phyloP scores from a whole-genome alignment of 2,113 vertebrate species.

The Nycticebus coucang region DNA sequence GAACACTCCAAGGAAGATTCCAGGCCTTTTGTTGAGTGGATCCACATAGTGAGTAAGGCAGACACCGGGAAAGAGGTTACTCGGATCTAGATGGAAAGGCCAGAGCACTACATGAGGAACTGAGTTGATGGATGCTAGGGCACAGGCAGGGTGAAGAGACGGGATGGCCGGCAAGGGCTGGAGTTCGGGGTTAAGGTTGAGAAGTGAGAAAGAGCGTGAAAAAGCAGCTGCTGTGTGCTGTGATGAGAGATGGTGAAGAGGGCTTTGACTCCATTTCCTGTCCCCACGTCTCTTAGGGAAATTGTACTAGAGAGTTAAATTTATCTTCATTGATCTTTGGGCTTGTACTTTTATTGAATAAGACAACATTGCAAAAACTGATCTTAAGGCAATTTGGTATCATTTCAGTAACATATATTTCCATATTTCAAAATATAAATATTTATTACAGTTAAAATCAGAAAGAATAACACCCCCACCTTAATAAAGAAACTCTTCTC shows the following conservation, averaged over 20 bases:
- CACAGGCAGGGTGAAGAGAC: neutral
- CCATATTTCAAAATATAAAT: neutral
- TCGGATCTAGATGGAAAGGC: neutral
- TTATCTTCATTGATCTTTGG: neutral
- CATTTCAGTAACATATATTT: neutral
- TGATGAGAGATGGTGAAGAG: neutral
- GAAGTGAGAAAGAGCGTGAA: neutral
- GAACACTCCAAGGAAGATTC: constrained; percentile 8
- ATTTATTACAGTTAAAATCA: neutral
- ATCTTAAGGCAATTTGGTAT: neutral
- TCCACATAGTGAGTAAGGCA: neutral
- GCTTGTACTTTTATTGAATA: neutral
- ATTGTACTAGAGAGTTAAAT: neutral
- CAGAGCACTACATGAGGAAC: neutral
- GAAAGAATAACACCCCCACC: neutral
- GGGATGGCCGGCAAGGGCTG: neutral
- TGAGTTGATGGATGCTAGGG: neutral
- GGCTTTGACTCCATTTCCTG: neutral
- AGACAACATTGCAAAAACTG: neutral
- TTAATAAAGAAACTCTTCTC: neutral
- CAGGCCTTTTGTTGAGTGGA: neutral
- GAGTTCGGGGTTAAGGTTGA: neutral
- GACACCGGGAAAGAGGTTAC: neutral
- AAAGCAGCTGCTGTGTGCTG: neutral
- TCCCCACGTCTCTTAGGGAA: neutral